These are phyloP conservation scores for Aphrocallistes beatrix DNA, from an alignment of 37 sponge, comb jelly and placozoan species.

Conservation along the genomic window DNA sequence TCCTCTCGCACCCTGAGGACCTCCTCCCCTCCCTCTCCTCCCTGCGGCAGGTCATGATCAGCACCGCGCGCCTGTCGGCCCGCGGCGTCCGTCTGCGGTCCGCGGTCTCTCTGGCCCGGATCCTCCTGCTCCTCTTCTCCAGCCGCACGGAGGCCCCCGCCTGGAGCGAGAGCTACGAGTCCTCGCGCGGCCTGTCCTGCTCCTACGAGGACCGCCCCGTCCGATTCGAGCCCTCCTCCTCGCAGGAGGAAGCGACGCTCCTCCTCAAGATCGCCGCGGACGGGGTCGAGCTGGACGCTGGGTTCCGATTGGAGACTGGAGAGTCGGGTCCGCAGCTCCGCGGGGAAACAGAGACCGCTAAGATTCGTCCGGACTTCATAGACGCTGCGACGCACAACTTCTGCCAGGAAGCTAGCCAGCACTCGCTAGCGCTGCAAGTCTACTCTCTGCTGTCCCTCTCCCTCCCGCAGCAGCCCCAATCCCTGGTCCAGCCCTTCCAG, in stretches of 20 bases:
- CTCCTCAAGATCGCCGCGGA: neutral
- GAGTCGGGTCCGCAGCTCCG: neutral
- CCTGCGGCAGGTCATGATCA: neutral
- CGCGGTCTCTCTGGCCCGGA: neutral
- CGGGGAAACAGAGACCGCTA: neutral
- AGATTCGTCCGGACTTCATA: neutral
- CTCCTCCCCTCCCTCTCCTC: neutral
- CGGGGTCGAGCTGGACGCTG: slow-evolving; percentile 7
- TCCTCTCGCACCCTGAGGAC: neutral
- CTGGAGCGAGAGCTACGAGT: neutral
- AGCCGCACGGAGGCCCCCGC: neutral
- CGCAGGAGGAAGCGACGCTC: neutral
- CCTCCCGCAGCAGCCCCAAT: neutral
- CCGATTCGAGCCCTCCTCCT: neutral
- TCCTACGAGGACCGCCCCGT: neutral
- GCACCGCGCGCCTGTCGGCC: neutral
- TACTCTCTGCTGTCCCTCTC: neutral
- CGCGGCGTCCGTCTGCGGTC: neutral
- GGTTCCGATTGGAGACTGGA: neutral
- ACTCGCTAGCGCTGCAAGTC: neutral
- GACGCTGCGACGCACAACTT: neutral
- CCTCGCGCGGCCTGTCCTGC: neutral
- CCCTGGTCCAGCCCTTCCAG: neutral
- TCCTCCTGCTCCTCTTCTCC: neutral
- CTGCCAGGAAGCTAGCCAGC: neutral